Percentiles rank a stretch among this genome's conserved stretches.
Evolutionary conservation across 2,797 vertebrate species (phyloP).

Genomic region (Holocentrus rufus): DNA sequence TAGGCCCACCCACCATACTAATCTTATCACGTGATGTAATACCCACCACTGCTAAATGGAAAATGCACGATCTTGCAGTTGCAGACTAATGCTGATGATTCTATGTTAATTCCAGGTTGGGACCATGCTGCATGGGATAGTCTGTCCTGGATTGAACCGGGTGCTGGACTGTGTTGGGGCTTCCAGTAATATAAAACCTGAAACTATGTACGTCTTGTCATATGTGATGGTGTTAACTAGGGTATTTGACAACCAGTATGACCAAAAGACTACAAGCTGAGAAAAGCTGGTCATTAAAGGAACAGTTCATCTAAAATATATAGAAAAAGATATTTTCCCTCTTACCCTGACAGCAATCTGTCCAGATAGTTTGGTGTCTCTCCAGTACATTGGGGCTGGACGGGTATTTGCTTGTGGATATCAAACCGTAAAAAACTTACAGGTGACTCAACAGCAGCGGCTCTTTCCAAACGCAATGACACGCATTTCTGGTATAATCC

Average conservation of each 20-base stretch:
- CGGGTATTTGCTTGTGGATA: too few species aligned
- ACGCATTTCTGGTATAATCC: too few species aligned
- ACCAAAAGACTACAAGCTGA: constrained; percentile 5
- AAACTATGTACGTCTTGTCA: background rate
- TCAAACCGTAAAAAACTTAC: too few species aligned
- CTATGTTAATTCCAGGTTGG: background rate
- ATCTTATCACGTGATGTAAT: constrained; percentile 5
- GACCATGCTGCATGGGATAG: constrained; percentile 1
- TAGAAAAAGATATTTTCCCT: too few species aligned
- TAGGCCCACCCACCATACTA: background rate
- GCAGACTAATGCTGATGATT: constrained; percentile 2
- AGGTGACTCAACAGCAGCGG: too few species aligned
- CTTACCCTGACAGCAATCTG: too few species aligned
- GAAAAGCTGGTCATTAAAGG: constrained; percentile 7
- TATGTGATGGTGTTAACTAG: background rate
- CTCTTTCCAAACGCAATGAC: too few species aligned
- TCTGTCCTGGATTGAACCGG: background rate
- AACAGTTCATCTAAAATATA: too few species aligned
- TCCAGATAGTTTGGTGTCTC: too few species aligned
- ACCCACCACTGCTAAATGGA: background rate
- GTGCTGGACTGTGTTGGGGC: background rate
- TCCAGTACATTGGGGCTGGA: too few species aligned
- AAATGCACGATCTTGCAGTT: constrained; percentile 11
- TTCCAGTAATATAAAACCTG: constrained; percentile 11
- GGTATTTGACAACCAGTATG: background rate